Evolutionary conservation across 2,797 vertebrate species (phyloP).

Genomic region (Pangasius macronema): DNA sequence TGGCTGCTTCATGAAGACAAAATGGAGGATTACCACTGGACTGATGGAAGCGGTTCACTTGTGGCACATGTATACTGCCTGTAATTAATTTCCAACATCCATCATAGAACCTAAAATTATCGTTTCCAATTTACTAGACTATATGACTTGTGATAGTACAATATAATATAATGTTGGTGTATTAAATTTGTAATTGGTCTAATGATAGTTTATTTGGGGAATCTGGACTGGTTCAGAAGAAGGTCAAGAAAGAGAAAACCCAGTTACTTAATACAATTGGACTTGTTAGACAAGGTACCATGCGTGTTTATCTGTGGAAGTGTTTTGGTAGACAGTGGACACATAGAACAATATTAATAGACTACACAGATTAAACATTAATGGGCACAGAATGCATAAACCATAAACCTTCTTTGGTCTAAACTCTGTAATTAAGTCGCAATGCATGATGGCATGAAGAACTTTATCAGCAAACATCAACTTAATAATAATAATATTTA

Average conservation of each 20-base stretch:
- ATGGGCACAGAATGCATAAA: neutral
- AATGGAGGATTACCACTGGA: slow-evolving; percentile 54
- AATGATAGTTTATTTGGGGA: neutral
- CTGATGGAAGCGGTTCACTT: slow-evolving; percentile 48
- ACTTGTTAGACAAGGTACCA: neutral
- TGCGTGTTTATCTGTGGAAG: neutral
- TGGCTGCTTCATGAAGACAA: slow-evolving; percentile 48
- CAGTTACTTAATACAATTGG: neutral
- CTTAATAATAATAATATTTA: neutral
- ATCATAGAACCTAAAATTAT: slow-evolving; percentile 36
- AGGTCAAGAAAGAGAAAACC: neutral
- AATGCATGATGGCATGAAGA: neutral
- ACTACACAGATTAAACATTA: neutral
- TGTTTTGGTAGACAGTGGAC: neutral
- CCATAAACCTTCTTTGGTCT: neutral
- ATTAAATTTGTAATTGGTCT: neutral
- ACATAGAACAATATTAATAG: neutral
- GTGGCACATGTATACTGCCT: neutral
- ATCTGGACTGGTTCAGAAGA: neutral
- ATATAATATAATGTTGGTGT: neutral
- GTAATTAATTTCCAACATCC: slow-evolving; percentile 27
- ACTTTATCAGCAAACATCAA: neutral
- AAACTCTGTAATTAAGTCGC: neutral
- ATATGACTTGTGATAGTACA: neutral
- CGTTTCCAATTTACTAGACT: slow-evolving; percentile 24